Evolutionary conservation across 1,140 invertebrate genomes (phyloP).

Genomic region (Doryteuthis pealeii): DNA sequence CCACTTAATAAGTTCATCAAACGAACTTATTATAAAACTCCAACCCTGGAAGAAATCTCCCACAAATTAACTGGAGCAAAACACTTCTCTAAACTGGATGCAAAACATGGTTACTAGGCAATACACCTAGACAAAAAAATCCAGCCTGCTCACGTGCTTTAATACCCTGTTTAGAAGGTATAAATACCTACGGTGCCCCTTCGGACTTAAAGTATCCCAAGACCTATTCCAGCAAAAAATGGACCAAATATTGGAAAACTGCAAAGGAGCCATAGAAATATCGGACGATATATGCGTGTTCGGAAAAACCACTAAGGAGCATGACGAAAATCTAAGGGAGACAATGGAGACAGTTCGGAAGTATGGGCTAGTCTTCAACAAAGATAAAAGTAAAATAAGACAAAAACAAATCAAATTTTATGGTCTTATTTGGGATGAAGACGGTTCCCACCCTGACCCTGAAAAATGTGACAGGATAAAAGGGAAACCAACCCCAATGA

Average conservation of each 20-base stretch:
- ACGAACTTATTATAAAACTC: constrained; percentile 21
- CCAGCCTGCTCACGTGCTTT: neutral
- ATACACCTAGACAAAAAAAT: neutral
- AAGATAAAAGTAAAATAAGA: too few relatives aligned
- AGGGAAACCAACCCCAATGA: too few relatives aligned
- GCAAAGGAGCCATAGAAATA: neutral
- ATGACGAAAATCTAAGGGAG: neutral
- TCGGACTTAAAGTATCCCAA: neutral
- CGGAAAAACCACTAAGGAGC: neutral
- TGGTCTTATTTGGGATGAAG: too few relatives aligned
- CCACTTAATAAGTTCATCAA: constrained; percentile 32
- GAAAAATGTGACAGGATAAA: too few relatives aligned
- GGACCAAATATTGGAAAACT: neutral
- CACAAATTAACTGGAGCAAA: constrained; percentile 26
- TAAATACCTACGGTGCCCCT: neutral
- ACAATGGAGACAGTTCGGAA: too few relatives aligned
- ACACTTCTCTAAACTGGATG: constrained; percentile 17
- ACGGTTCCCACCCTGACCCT: too few relatives aligned
- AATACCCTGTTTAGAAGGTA: neutral
- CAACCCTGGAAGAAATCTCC: constrained; percentile 16
- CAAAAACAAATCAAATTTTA: too few relatives aligned
- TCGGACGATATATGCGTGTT: neutral
- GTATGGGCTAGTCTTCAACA: too few relatives aligned
- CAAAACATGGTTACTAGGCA: neutral
- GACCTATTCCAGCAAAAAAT: neutral